phyloP scores from a whole-genome alignment of 53 echinoderm and acorn worm species.

The Apostichopus leukothele region DNA sequence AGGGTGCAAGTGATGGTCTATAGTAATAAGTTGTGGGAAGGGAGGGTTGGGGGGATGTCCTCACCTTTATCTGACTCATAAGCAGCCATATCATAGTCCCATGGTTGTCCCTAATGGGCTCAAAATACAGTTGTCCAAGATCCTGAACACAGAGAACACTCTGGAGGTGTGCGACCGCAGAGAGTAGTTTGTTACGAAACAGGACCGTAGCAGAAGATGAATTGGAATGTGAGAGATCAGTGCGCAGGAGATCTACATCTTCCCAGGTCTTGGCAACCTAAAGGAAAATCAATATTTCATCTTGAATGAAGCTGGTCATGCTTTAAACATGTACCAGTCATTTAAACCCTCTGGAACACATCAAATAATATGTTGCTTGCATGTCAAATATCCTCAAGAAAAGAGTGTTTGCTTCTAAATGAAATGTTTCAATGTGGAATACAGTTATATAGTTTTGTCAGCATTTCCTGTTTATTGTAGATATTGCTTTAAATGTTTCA shows the following conservation, averaged over 20 bases:
- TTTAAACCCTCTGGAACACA: too few relatives aligned
- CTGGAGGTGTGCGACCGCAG: constrained; percentile 92
- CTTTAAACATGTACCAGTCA: too few relatives aligned
- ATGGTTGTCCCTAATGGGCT: constrained; percentile 87
- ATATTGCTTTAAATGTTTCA: too few relatives aligned
- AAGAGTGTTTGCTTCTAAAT: too few relatives aligned
- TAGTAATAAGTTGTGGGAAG: neutral
- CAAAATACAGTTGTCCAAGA: constrained; percentile 91
- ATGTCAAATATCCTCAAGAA: too few relatives aligned
- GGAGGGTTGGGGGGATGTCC: neutral
- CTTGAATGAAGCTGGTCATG: too few relatives aligned
- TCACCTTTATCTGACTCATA: constrained; percentile 89
- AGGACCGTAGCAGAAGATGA: constrained; percentile 83
- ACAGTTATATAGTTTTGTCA: too few relatives aligned
- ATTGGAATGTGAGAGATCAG: constrained; percentile 78
- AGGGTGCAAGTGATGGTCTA: neutral
- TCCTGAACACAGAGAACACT: constrained; percentile 87
- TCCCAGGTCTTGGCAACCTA: constrained; percentile 98
- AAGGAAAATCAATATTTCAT: neutral
- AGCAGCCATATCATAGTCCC: constrained; percentile 87
- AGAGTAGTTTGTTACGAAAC: constrained; percentile 80
- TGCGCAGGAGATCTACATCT: constrained; percentile 87
- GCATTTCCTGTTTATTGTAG: too few relatives aligned
- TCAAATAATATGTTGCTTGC: too few relatives aligned
- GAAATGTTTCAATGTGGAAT: too few relatives aligned